Base-by-base conservation (phyloP, 1,140 invertebrate genomes). In the Mercenaria mercenaria region DNA sequence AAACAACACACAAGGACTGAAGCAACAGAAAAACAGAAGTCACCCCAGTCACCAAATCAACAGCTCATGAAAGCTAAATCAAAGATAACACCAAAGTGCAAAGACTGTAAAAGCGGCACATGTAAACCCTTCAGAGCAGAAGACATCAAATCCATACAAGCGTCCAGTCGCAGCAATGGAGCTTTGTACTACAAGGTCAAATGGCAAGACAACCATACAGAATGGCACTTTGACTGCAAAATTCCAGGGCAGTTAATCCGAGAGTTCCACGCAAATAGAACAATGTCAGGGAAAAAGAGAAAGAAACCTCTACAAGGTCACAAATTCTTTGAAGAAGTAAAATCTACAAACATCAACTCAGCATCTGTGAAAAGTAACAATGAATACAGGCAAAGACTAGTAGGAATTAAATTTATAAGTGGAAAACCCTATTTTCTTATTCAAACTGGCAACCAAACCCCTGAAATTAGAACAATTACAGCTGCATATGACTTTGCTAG, bases 241-340 rank as follows among this genome's bases (percentile, higher is more conserved):
- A n/a, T 76, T 1, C 85, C 81, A 47, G 13, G 18, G 29, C 26
- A 18, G 23, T 47, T 72, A 41, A 34, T 47, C 3, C n/a, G 43
- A 83, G 81, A 83, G 29, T 83, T 69, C 23, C 81, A 83, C 67
- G n/a, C 37, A 32, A 43, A 69, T 39, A 41, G 39, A 59, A 77
- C 72, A 23, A 79, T 79, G 84, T 76, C 29, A 29, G 84, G 84
- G 13, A 87, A 50, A 43, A 87, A 67, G 34, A 76, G 74, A 77
- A 87, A 79, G 29, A 59, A 52, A 41, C 72, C 56, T 20, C 43
- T 64, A 29, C 26, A 86, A 6, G 26, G 67, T n/a, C 34, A 56
- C 37, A 77, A 64, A 64, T 64, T 64, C 61, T 64, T 64, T 64
- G 61, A 64, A 11, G 61, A 64, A 23, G 61, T 64, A 11, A n/a